Evolutionary conservation across 1,140 invertebrate species (phyloP).

Genomic region (Dendroctonus valens): DNA sequence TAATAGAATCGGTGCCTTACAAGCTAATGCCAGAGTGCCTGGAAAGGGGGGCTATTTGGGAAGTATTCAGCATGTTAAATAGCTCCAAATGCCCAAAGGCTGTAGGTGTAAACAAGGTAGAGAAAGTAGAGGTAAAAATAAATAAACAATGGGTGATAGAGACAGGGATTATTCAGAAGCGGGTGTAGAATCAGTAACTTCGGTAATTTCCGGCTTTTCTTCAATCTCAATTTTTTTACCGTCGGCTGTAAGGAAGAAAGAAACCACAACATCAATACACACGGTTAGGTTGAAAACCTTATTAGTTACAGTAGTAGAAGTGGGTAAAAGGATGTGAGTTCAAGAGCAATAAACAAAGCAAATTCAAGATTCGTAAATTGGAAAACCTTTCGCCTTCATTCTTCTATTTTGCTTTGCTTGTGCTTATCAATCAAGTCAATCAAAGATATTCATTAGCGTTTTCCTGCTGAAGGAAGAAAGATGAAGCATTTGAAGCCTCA

Average conservation of each 20-base stretch:
- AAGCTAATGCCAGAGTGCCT: not conserved
- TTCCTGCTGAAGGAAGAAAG: too few relatives aligned
- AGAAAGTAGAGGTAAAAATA: conserved; percentile 20
- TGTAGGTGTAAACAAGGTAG: conserved; percentile 1
- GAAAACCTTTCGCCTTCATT: too few relatives aligned
- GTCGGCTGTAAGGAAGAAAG: conserved; percentile 46
- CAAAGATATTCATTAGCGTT: too few relatives aligned
- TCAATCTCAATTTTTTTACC: conserved; percentile 40
- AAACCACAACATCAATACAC: conserved; percentile 38
- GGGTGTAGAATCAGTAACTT: conserved; percentile 39
- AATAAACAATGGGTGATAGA: conserved; percentile 22
- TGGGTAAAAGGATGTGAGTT: too few relatives aligned
- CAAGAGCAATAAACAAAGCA: too few relatives aligned
- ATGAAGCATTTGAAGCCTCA: too few relatives aligned
- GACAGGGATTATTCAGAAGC: conserved; percentile 40
- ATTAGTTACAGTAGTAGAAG: conserved; percentile 2
- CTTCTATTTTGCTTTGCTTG: too few relatives aligned
- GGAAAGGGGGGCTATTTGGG: not conserved
- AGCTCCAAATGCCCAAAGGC: not conserved
- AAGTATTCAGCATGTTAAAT: not conserved
- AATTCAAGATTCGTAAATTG: too few relatives aligned
- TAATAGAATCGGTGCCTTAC: not conserved
- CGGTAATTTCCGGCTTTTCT: conserved; percentile 46
- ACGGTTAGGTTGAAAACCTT: conserved; percentile 15
- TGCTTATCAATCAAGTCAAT: too few relatives aligned